These are phyloP conservation scores for Pteronura brasiliensis DNA, from an alignment of 2,113 vertebrate species.

Conservation along the genomic window DNA sequence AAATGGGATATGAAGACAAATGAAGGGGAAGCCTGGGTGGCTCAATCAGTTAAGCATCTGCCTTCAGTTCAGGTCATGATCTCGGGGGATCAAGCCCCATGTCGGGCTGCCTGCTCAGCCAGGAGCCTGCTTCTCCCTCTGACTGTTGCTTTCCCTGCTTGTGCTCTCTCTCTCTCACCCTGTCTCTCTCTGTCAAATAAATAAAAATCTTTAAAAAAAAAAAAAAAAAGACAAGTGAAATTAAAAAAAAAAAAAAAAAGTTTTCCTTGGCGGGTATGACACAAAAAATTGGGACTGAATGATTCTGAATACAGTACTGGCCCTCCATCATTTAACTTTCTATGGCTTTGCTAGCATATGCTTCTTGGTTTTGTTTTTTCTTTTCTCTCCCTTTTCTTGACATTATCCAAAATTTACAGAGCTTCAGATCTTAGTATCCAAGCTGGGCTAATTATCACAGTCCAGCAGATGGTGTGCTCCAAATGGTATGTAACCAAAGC, in stretches of 20 bases:
- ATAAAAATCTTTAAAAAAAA: no score
- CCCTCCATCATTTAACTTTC: not conserved
- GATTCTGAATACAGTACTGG: not conserved
- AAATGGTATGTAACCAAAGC: constrained; percentile 26
- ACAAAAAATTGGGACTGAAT: not conserved
- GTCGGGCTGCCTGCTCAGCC: no score
- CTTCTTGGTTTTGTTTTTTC: constrained; percentile 12
- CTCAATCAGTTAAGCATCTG: no score
- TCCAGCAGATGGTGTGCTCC: constrained; percentile 44
- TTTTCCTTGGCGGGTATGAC: not conserved
- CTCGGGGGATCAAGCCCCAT: no score
- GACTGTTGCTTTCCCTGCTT: no score
- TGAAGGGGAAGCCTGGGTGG: not conserved
- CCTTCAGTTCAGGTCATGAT: no score
- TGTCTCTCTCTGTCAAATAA: no score
- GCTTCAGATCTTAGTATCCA: constrained; percentile 34
- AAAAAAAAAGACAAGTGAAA: not conserved
- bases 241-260: not conserved
- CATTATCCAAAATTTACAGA: constrained; percentile 57
- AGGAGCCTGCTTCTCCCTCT: no score
- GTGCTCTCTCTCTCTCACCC: no score
- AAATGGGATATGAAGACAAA: not conserved
- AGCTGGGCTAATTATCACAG: constrained; percentile 33
- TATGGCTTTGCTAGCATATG: constrained; percentile 11
- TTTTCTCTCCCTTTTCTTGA: constrained; percentile 24